Percentiles rank a stretch among this genome's conserved stretches.
phyloP scores from a whole-genome alignment of 2,113 vertebrate genomes.

The Cyanoramphus novaezelandiae region DNA sequence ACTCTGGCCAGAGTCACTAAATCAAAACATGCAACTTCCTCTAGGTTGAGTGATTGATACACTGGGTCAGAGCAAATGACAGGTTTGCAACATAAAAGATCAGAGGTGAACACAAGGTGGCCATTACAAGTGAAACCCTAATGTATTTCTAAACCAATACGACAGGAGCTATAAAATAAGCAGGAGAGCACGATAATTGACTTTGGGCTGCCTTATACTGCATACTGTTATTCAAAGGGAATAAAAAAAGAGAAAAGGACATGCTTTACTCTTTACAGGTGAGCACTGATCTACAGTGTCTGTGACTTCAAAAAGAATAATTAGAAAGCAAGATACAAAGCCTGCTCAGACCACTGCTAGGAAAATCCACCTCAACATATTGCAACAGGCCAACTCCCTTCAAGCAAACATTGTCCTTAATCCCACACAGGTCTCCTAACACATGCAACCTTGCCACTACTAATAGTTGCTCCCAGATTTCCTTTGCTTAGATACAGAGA shows the following conservation, averaged over 20 bases:
- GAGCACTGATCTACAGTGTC: not conserved
- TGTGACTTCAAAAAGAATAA: not conserved
- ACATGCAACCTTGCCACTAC: not conserved
- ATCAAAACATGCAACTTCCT: not conserved
- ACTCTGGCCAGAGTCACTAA: not conserved
- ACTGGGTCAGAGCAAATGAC: not conserved
- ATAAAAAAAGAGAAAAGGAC: not conserved
- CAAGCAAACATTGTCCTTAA: not conserved
- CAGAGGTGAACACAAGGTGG: slow-evolving; percentile 25
- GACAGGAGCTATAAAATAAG: slow-evolving; percentile 15
- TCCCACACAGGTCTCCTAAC: not conserved
- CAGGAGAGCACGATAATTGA: not conserved
- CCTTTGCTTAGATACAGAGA: not conserved
- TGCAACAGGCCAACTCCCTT: not conserved
- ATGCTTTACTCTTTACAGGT: not conserved
- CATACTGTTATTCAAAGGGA: not conserved
- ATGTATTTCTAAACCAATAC: not conserved
- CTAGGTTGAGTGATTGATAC: not conserved
- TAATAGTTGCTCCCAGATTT: not conserved
- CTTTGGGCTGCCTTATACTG: not conserved
- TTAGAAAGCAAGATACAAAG: not conserved
- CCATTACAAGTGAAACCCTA: not conserved
- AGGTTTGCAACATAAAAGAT: not conserved
- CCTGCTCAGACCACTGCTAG: not conserved
- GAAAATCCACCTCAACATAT: not conserved